A percentile compares a stretch with the other conserved stretches of the same genome.
phyloP scores from a whole-genome alignment of 2,797 vertebrate genomes.

The Chelmon rostratus region DNA sequence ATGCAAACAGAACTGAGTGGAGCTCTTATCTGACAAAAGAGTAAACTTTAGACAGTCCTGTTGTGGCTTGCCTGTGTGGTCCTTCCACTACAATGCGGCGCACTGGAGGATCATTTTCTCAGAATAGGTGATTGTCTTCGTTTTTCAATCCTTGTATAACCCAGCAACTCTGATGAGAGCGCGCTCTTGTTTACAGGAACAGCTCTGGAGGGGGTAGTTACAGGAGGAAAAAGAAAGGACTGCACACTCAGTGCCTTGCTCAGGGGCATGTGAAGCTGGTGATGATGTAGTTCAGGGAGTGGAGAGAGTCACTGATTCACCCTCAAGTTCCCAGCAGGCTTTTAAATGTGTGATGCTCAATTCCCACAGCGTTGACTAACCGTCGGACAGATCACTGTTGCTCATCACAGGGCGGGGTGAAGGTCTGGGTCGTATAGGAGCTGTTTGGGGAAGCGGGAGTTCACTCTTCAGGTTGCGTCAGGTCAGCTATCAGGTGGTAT shows the following conservation, averaged over 20 bases:
- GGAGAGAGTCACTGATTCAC: constrained; percentile 43
- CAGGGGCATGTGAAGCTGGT: background rate
- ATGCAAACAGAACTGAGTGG: constrained; percentile 71
- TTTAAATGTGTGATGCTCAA: background rate
- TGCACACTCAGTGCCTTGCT: constrained; percentile 23
- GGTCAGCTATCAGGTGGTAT: constrained; percentile 3
- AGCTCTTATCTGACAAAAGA: constrained; percentile 75
- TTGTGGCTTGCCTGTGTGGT: constrained; percentile 70
- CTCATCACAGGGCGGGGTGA: constrained; percentile 45
- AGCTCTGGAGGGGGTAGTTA: background rate
- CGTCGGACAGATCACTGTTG: constrained; percentile 7
- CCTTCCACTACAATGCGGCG: constrained; percentile 29
- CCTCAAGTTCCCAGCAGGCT: constrained; percentile 40
- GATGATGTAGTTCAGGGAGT: constrained; percentile 45
- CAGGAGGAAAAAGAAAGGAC: background rate
- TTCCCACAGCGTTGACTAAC: constrained; percentile 22
- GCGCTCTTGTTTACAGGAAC: constrained; percentile 7
- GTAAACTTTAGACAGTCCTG: constrained; percentile 78
- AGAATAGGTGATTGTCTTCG: constrained; percentile 19
- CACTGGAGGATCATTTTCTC: constrained; percentile 24
- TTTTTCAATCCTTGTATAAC: constrained; percentile 10
- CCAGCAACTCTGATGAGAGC: constrained; percentile 14
- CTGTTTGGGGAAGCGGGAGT: constrained; percentile 2
- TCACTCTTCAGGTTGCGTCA: background rate
- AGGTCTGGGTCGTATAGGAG: constrained; percentile 3